phyloP scores from a whole-genome alignment of 2,888 invertebrate genomes.

The Chamaedrilus cognettii region DNA sequence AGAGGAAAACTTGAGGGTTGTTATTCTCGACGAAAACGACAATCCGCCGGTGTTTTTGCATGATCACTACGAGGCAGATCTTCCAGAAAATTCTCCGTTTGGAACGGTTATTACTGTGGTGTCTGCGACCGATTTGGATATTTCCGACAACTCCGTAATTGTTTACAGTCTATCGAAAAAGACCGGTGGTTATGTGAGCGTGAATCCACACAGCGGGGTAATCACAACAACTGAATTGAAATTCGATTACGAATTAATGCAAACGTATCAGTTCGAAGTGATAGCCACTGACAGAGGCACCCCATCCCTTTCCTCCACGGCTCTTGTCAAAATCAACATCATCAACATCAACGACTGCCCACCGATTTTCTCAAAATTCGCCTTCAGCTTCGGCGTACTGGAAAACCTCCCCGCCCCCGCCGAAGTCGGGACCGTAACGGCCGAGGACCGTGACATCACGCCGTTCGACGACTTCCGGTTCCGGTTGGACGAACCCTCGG shows the following conservation, averaged over 20 bases:
- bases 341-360: slow-evolving; percentile 28
- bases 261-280: neutral
- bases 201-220: slow-evolving; percentile 16
- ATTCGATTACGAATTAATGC: slow-evolving; percentile 14
- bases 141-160: slow-evolving; percentile 79
- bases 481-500: neutral
- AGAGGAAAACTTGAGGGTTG: slow-evolving; percentile 59
- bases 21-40: slow-evolving; percentile 27
- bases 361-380: slow-evolving; percentile 25
- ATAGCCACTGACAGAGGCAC: slow-evolving; percentile 25
- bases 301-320: neutral
- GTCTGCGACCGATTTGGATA: slow-evolving; percentile 76
- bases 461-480: slow-evolving; percentile 28
- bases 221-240: slow-evolving; percentile 4
- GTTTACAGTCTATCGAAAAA: slow-evolving; percentile 80
- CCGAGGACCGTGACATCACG: slow-evolving; percentile 23
- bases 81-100: slow-evolving; percentile 76
- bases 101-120: slow-evolving; percentile 76
- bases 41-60: slow-evolving; percentile 18
- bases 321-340: slow-evolving; percentile 19
- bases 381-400: slow-evolving; percentile 22
- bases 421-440: slow-evolving; percentile 28
- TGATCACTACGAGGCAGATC: slow-evolving; percentile 65
- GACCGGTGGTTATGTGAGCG: slow-evolving; percentile 52
- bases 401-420: slow-evolving; percentile 26